A percentile compares a stretch with the other conserved stretches of the same genome.
Evolutionary conservation across 2,888 invertebrate genomes (phyloP).

Genomic region (Pyrrhosoma nymphula): DNA sequence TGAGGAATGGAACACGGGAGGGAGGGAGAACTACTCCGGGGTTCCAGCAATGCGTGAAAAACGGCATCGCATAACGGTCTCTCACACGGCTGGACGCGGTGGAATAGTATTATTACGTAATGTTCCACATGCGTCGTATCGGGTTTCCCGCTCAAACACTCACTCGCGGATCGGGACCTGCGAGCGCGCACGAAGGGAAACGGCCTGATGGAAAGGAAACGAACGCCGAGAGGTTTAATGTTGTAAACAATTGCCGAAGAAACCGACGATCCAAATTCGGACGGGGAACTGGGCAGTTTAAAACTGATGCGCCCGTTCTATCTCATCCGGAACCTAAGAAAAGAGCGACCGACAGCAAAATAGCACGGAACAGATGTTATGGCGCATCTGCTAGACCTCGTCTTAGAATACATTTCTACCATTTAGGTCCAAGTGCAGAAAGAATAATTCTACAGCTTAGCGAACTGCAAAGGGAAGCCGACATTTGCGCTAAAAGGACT

Average conservation of each 20-base stretch:
- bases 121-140: constrained; percentile 21
- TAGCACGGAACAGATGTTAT: too few species aligned
- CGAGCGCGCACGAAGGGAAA: not conserved
- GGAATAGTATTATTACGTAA: constrained; percentile 39
- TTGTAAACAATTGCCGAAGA: not conserved
- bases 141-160: constrained; percentile 16
- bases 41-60: constrained; percentile 30
- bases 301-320: not conserved
- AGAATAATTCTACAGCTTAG: too few species aligned
- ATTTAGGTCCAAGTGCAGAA: not conserved
- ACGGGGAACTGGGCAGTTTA: not conserved
- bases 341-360: not conserved
- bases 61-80: constrained; percentile 39
- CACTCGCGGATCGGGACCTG: not conserved
- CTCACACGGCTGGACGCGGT: constrained; percentile 17
- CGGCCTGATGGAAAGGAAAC: not conserved
- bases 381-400: too few species aligned
- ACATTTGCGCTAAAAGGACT: too few species aligned
- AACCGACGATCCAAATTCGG: not conserved
- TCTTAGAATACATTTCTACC: not conserved
- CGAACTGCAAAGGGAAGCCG: too few species aligned
- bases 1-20: not conserved
- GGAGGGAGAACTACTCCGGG: not conserved
- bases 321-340: not conserved
- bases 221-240: not conserved